phyloP scores from a whole-genome alignment of 2,797 vertebrate species.

The Selene dorsalis region DNA sequence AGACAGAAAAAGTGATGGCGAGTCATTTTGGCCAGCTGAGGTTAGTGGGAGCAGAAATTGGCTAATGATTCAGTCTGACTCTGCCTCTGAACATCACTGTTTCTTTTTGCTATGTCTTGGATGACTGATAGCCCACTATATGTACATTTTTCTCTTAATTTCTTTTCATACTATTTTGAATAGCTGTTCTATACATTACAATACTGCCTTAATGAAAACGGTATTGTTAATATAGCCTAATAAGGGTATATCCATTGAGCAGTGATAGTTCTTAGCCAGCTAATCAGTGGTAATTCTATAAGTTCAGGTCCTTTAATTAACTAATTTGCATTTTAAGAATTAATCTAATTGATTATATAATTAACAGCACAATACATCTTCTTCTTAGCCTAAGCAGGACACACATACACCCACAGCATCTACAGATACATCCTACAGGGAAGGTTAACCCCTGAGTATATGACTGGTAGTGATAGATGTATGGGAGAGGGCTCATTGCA shows the following conservation, averaged over 20 bases:
- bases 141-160: conserved; percentile 8
- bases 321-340: conserved; percentile 86
- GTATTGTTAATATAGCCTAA: conserved; percentile 76
- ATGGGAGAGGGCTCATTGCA: conserved; percentile 62
- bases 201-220: conserved; percentile 58
- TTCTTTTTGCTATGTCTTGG: conserved; percentile 13
- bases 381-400: conserved; percentile 58
- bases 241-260: conserved; percentile 74
- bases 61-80: conserved; percentile 28
- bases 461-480: conserved; percentile 71
- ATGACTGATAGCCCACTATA: conserved; percentile 27
- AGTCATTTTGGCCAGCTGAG: conserved; percentile 36
- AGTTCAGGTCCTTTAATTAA: conserved; percentile 84
- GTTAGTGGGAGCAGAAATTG: conserved; percentile 42
- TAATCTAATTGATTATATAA: conserved; percentile 86
- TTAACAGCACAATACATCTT: conserved; percentile 82
- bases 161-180: conserved; percentile 42
- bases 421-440: conserved; percentile 13
- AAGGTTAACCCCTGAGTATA: conserved; percentile 65
- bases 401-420: background rate
- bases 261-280: conserved; percentile 79
- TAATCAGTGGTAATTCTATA: conserved; percentile 86
- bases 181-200: conserved; percentile 47
- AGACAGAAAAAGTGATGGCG: conserved; percentile 31
- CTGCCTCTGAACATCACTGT: conserved; percentile 12